These are phyloP conservation scores for Peromyscus polionotus DNA, from an alignment of 2,113 vertebrate genomes.

Conservation along the genomic window DNA sequence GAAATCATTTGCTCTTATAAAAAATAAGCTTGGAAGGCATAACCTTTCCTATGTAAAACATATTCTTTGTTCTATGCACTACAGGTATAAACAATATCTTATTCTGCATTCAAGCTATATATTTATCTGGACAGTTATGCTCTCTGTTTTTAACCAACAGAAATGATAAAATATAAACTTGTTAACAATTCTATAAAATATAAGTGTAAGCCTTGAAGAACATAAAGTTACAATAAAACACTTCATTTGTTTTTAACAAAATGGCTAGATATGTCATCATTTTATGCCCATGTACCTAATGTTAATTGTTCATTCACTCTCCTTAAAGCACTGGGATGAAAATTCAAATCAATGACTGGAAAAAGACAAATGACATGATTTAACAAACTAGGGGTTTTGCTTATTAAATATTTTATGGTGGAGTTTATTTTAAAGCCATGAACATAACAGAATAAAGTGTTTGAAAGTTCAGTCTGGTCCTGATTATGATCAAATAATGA, in stretches of 20 bases:
- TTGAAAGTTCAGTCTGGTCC: background rate
- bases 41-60: background rate
- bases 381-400: background rate
- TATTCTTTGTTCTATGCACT: background rate
- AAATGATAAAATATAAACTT: background rate
- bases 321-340: background rate
- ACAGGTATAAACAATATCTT: background rate
- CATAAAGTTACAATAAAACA: constrained; percentile 16
- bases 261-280: background rate
- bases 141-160: background rate
- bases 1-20: background rate
- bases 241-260: constrained; percentile 34
- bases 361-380: constrained; percentile 22
- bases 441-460: background rate
- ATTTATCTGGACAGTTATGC: background rate
- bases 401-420: constrained; percentile 21
- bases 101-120: background rate
- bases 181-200: background rate
- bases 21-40: background rate
- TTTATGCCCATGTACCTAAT: background rate
- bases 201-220: background rate
- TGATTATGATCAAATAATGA: background rate
- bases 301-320: background rate
- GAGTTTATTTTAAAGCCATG: background rate
- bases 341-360: background rate